Conservation (phyloP, 2,113 vertebrate genomes). For the Microtus richardsoni region DNA sequence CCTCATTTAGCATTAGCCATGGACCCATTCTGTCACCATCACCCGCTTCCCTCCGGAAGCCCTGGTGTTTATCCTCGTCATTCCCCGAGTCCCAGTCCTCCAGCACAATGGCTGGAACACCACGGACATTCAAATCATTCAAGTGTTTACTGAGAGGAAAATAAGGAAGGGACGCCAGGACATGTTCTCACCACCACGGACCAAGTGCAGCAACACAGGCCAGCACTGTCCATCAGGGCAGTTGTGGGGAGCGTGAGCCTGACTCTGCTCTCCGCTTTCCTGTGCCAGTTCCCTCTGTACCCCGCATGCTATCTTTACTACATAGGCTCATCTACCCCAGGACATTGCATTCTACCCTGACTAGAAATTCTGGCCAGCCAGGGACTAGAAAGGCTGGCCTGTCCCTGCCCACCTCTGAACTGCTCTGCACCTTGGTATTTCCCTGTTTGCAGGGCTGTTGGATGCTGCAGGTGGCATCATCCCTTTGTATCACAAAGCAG, state of each 20-base stretch:
- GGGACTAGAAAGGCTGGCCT: too few relatives aligned
- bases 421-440: too few relatives aligned
- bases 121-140: neutral
- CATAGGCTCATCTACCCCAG: too few relatives aligned
- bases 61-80: too few relatives aligned
- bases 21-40: fast-evolving
- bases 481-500: neutral
- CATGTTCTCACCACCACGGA: neutral
- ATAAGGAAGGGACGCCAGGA: neutral
- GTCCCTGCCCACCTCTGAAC: neutral
- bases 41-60: fast-evolving
- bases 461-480: fast-evolving
- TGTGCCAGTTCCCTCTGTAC: neutral
- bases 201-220: too few relatives aligned
- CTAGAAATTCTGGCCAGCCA: neutral
- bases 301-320: fast-evolving
- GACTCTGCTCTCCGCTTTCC: too few relatives aligned
- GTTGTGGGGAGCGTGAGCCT: neutral
- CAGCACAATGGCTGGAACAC: fast-evolving
- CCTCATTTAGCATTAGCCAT: fast-evolving
- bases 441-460: too few relatives aligned
- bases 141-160: neutral
- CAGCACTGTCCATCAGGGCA: neutral
- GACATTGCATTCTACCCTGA: neutral
- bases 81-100: fast-evolving